These are phyloP conservation scores for Mimachlamys varia DNA, from an alignment of 2,888 invertebrate genomes.

Conservation along the genomic window DNA sequence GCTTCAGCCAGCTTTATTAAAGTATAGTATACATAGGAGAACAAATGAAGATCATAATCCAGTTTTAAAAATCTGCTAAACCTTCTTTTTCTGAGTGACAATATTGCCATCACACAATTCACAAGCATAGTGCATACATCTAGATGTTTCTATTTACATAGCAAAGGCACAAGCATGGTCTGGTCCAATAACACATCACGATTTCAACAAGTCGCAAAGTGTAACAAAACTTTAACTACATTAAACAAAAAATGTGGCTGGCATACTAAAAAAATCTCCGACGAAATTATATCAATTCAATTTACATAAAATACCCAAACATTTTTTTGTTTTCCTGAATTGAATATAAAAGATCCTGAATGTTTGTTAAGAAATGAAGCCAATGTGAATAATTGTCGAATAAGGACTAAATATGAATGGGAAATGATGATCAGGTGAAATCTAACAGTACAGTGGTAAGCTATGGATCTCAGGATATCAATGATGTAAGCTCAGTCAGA, in stretches of 20 bases:
- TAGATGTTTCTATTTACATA: neutral
- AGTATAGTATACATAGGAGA: too few relatives aligned
- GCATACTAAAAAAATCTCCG: neutral
- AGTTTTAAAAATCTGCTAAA: neutral
- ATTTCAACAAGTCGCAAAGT: conserved; percentile 28
- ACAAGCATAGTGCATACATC: conserved; percentile 1
- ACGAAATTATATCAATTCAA: neutral
- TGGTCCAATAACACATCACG: neutral
- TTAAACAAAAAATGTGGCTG: neutral
- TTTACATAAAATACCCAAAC: neutral
- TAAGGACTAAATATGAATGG: neutral
- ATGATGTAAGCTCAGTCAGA: neutral
- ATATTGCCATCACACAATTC: neutral
- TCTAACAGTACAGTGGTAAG: neutral
- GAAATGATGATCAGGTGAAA: neutral
- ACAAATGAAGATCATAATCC: neutral
- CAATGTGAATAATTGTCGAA: neutral
- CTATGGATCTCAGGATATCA: neutral
- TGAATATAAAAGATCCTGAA: conserved; percentile 4
- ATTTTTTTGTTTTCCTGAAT: neutral
- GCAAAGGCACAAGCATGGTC: conserved; percentile 31
- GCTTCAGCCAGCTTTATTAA: too few relatives aligned
- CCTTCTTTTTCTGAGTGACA: neutral
- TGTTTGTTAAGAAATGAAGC: neutral
- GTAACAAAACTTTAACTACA: neutral